phyloP scores from a whole-genome alignment of 2,113 vertebrate species.

The Nannobrachium achirus region DNA sequence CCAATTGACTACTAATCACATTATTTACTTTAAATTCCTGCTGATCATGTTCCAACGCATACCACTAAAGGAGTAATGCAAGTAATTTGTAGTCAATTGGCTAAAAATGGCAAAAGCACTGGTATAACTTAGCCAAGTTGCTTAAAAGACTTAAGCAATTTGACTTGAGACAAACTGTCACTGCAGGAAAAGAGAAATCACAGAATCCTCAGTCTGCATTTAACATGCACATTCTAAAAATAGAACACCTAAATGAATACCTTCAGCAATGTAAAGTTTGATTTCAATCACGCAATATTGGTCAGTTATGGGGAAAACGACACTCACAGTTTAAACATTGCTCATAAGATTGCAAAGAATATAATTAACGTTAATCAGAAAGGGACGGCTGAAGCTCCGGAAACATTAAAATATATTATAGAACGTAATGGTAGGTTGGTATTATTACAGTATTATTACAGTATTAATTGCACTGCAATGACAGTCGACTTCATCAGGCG shows the following conservation, averaged over 20 bases:
- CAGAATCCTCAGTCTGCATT: slow-evolving; percentile 19
- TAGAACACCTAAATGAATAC: slow-evolving; percentile 28
- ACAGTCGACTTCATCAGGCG: neutral
- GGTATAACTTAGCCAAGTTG: no score
- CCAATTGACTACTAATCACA: no score
- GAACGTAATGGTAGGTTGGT: neutral
- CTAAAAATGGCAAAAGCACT: no score
- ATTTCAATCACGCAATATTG: slow-evolving; percentile 22
- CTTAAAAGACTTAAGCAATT: neutral
- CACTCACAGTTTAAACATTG: slow-evolving; percentile 33
- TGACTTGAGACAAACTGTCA: neutral
- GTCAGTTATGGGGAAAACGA: slow-evolving; percentile 17
- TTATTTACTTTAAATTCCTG: no score
- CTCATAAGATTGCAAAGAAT: slow-evolving; percentile 8
- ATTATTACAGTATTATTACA: slow-evolving; percentile 24
- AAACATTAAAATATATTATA: neutral
- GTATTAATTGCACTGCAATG: slow-evolving; percentile 12
- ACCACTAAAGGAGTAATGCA: no score
- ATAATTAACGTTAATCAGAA: slow-evolving; percentile 8
- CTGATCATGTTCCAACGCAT: no score
- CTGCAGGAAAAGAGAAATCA: slow-evolving; percentile 14
- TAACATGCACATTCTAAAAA: slow-evolving; percentile 32
- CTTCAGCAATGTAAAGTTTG: slow-evolving; percentile 35
- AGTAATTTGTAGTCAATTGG: no score
- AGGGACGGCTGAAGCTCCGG: neutral